Evolutionary conservation across 2,888 invertebrate genomes (phyloP).

Genomic region (Oligia latruncula): DNA sequence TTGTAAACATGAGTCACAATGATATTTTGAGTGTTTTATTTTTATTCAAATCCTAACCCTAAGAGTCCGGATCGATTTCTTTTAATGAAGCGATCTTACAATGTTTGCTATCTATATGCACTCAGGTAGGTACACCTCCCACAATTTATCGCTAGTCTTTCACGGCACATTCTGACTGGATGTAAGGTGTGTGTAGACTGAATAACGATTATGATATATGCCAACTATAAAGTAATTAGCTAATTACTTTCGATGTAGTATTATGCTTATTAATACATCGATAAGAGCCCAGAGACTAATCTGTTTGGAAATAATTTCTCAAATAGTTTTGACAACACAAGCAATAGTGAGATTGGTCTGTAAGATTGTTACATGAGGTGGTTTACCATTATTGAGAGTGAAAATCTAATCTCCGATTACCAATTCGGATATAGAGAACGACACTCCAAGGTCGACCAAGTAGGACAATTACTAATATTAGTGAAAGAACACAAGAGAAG

Average conservation of each 20-base stretch:
- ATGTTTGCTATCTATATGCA: background rate
- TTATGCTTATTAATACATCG: background rate
- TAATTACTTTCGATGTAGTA: no score
- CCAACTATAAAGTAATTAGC: background rate
- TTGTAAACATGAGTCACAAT: slow-evolving; percentile 89
- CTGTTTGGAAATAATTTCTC: background rate
- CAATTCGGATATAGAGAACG: background rate
- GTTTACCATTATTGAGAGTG: background rate
- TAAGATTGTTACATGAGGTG: background rate
- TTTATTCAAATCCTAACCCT: background rate
- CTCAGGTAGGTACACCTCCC: background rate
- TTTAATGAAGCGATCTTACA: background rate
- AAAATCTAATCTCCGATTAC: background rate
- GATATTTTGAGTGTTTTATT: slow-evolving; percentile 78
- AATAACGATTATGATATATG: background rate
- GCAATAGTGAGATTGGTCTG: background rate
- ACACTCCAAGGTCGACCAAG: no score
- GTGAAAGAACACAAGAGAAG: background rate
- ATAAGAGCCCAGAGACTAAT: no score
- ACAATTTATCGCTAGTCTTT: background rate
- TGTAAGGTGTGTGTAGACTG: background rate
- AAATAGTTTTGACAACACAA: background rate
- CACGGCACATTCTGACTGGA: no score
- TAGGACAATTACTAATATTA: background rate
- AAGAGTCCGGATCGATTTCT: no score